Conservation (phyloP, 2,797 vertebrate genomes). For the Etheostoma perlongum region DNA sequence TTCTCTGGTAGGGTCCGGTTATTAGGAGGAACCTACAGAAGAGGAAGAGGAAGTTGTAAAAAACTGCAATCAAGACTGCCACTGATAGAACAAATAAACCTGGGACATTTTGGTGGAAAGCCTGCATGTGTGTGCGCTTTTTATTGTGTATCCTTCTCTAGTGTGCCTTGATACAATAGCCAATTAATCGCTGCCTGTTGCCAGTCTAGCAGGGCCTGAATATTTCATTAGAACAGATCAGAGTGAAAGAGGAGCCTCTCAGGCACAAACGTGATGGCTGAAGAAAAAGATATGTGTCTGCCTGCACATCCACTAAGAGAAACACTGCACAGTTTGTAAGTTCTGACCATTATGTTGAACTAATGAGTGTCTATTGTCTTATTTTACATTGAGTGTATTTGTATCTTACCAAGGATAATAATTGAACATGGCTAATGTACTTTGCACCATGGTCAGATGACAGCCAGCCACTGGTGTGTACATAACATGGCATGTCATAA, state of each 20-base stretch:
- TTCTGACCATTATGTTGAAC: background rate
- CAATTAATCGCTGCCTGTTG: conserved; percentile 65
- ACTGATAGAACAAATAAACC: conserved; percentile 1
- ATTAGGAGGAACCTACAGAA: conserved; percentile 9
- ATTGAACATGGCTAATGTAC: conserved; percentile 46
- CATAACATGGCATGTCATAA: conserved; percentile 44
- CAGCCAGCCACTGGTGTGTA: conserved; percentile 40
- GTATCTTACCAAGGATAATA: background rate
- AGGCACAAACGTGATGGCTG: conserved; percentile 4
- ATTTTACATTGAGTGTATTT: too few relatives aligned
- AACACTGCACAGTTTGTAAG: background rate
- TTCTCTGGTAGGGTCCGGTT: background rate
- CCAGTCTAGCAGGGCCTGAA: conserved; percentile 55
- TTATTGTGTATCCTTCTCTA: conserved; percentile 11
- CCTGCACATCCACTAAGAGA: background rate
- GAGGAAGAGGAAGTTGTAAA: conserved; percentile 47
- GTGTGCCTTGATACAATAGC: conserved; percentile 50
- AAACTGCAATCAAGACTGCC: conserved; percentile 17
- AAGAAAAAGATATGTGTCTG: background rate
- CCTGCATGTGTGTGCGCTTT: background rate
- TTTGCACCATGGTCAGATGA: conserved; percentile 72
- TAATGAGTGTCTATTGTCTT: background rate
- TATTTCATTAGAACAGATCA: conserved; percentile 77
- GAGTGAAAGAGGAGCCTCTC: conserved; percentile 57
- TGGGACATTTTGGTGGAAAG: conserved; percentile 14